Evolutionary conservation across 1,140 invertebrate genomes (phyloP).

Genomic region (Radopholus similis): DNA sequence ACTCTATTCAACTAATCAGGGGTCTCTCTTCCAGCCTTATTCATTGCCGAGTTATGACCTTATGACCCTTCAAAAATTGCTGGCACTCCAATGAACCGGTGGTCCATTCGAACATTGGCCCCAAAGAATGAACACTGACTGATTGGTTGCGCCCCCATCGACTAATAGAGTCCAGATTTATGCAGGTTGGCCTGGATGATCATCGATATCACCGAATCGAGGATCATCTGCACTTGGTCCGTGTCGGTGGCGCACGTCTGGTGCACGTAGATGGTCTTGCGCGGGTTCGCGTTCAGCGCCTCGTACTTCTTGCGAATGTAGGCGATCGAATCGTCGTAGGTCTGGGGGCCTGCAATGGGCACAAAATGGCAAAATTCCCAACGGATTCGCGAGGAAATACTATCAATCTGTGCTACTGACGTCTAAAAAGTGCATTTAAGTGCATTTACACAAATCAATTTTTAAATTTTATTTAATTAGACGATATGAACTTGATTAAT

Average conservation of each 20-base stretch:
- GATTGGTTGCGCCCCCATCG: too few species aligned
- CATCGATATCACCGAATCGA: constrained; percentile 50
- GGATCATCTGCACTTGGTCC: constrained; percentile 54
- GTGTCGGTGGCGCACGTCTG: constrained; percentile 64
- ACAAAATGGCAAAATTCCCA: neutral
- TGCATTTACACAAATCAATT: too few species aligned
- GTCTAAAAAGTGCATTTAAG: too few species aligned
- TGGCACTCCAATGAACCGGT: too few species aligned
- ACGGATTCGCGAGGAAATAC: too few species aligned
- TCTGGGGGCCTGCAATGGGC: constrained; percentile 70
- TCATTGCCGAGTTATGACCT: too few species aligned
- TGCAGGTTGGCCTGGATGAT: constrained; percentile 50
- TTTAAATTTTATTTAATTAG: neutral
- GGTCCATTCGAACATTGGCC: too few species aligned
- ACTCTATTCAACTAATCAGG: too few species aligned
- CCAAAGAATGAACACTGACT: too few species aligned
- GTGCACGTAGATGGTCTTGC: constrained; percentile 64
- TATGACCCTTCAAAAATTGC: too few species aligned
- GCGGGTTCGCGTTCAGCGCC: constrained; percentile 68
- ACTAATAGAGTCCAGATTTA: constrained; percentile 48
- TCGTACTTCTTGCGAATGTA: constrained; percentile 85
- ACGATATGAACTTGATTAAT: neutral
- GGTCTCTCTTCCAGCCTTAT: too few species aligned
- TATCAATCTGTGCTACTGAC: too few species aligned
- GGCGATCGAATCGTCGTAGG: constrained; percentile 76